Evolutionary conservation across 2,797 vertebrate genomes (phyloP).

Genomic region (Limnodromus scolopaceus): DNA sequence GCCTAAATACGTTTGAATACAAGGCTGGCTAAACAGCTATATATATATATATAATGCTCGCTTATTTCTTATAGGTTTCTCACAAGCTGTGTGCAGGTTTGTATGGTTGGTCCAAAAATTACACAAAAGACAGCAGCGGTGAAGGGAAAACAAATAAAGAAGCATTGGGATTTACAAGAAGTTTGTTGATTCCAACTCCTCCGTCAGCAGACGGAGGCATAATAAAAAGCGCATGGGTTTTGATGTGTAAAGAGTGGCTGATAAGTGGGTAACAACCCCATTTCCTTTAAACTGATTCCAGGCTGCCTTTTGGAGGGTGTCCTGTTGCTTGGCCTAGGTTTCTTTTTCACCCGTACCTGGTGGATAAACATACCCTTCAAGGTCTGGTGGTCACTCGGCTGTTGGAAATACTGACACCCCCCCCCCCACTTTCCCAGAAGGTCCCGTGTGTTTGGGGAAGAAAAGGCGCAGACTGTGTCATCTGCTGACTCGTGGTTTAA

Average conservation of each 20-base stretch:
- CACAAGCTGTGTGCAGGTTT: neutral
- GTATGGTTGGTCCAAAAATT: neutral
- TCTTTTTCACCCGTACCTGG: neutral
- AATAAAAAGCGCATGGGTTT: neutral
- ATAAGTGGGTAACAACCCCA: neutral
- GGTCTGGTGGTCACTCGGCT: neutral
- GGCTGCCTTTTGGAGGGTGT: neutral
- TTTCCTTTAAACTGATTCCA: neutral
- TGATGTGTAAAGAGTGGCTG: neutral
- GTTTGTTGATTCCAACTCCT: neutral
- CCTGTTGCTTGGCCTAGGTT: neutral
- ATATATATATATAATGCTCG: neutral
- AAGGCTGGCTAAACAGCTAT: neutral
- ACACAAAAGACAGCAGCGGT: neutral
- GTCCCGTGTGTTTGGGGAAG: neutral
- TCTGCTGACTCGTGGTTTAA: constrained; percentile 73
- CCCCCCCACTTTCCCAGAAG: neutral
- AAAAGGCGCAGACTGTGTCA: constrained; percentile 13
- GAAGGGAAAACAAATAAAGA: neutral
- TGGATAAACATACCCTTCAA: neutral
- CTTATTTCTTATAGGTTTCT: neutral
- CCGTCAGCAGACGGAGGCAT: neutral
- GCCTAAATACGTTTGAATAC: neutral
- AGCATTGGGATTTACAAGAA: neutral
- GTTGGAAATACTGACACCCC: neutral